These are phyloP conservation scores for Terrapene triunguis DNA, from an alignment of 2,113 vertebrate genomes.

Conservation along the genomic window DNA sequence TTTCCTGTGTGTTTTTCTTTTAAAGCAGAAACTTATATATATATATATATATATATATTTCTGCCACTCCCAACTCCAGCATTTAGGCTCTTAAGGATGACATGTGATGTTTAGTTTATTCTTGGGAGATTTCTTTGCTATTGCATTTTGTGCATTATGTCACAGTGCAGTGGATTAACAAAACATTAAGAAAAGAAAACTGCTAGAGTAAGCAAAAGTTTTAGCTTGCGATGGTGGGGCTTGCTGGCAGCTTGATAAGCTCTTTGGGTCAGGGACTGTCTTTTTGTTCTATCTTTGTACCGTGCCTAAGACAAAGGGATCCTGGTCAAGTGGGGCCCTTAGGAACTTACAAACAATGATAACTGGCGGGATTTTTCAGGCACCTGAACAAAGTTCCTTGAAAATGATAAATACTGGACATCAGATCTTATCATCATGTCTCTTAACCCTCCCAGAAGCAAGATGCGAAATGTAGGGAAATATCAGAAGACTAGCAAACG, in stretches of 20 bases:
- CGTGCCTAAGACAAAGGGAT: neutral
- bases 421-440: neutral
- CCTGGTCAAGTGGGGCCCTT: neutral
- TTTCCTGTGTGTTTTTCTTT: neutral
- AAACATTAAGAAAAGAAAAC: neutral
- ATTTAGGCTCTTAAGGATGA: neutral
- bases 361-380: neutral
- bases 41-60: neutral
- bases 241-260: neutral
- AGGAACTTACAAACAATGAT: neutral
- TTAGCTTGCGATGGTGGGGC: neutral
- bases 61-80: neutral
- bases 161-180: neutral
- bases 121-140: neutral
- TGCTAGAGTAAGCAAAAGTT: neutral
- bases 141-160: neutral
- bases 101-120: neutral
- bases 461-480: neutral
- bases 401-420: neutral
- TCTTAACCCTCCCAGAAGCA: neutral
- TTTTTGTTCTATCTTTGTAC: neutral
- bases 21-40: neutral
- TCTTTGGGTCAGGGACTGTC: neutral
- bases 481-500: neutral
- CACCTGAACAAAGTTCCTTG: neutral